Conservation (phyloP, 1,140 invertebrate species). For the Polypedilum vanderplanki region DNA sequence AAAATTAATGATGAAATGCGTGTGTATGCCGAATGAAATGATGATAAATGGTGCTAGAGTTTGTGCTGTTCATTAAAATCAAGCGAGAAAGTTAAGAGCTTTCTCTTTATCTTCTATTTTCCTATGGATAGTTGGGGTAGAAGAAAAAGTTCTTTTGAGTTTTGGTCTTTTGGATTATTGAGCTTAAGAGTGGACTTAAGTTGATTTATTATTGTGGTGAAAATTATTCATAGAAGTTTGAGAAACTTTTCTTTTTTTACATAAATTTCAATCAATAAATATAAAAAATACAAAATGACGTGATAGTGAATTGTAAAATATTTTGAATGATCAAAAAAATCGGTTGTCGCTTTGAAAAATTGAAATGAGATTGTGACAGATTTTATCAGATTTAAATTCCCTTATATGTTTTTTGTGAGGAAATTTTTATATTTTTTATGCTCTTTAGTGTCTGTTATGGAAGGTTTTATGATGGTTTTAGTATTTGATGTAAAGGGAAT, state of each 20-base stretch:
- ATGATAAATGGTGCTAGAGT: not conserved
- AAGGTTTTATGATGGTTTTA: not conserved
- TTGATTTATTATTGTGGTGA: too few relatives aligned
- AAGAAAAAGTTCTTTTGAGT: not conserved
- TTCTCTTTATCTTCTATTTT: not conserved
- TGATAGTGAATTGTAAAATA: constrained; percentile 1
- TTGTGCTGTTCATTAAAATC: not conserved
- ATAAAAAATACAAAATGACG: not conserved
- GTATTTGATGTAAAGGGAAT: not conserved
- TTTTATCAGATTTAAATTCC: constrained; percentile 13
- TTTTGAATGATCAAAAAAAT: not conserved
- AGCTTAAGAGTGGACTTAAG: too few relatives aligned
- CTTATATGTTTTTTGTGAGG: not conserved
- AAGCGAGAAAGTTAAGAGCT: too few relatives aligned
- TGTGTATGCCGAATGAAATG: not conserved
- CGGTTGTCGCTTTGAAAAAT: not conserved
- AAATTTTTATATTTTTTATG: not conserved
- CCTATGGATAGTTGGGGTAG: not conserved
- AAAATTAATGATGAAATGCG: constrained; percentile 11
- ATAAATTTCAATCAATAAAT: not conserved
- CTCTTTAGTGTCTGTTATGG: not conserved
- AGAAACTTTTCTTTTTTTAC: not conserved
- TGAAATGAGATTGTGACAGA: constrained; percentile 12
- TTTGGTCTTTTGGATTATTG: not conserved
- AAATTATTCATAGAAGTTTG: not conserved